These are phyloP conservation scores for Endotricha flammealis DNA, from an alignment of 2,888 invertebrate species.

Conservation along the genomic window DNA sequence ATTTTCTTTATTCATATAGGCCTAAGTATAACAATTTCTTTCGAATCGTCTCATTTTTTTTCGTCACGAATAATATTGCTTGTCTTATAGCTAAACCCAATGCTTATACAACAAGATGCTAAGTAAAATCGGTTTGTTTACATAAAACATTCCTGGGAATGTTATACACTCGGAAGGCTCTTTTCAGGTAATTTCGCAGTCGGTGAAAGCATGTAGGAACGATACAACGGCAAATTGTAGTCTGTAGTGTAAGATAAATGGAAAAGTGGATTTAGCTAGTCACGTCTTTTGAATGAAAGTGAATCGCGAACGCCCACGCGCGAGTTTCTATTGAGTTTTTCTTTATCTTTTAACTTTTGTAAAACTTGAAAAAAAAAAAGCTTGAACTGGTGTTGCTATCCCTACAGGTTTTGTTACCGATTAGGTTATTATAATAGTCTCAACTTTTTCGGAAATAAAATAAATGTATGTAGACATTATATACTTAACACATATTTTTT, in stretches of 20 bases:
- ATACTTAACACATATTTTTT: too few species aligned
- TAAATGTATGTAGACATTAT: too few species aligned
- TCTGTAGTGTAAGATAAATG: constrained; percentile 49
- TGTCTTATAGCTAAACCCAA: too few species aligned
- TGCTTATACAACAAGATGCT: too few species aligned
- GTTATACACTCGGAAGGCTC: constrained; percentile 1
- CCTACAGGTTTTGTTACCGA: background rate
- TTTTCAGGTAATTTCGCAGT: constrained; percentile 14
- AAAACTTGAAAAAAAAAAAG: constrained; percentile 1
- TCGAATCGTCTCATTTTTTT: too few species aligned
- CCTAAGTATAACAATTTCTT: too few species aligned
- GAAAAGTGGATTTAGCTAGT: constrained; percentile 52
- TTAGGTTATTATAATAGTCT: too few species aligned
- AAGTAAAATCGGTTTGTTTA: too few species aligned
- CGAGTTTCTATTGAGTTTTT: constrained; percentile 4
- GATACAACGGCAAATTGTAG: constrained; percentile 14
- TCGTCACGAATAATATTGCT: too few species aligned
- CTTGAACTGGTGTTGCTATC: background rate
- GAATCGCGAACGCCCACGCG: constrained; percentile 41
- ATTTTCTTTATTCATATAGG: too few species aligned
- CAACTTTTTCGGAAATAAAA: too few species aligned
- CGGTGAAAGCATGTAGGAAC: constrained; percentile 11
- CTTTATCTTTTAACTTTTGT: constrained; percentile 4
- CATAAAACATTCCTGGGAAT: too few species aligned
- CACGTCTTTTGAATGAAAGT: constrained; percentile 52